These are phyloP conservation scores for Euglossa dilemma DNA, from an alignment of 1,140 invertebrate species.

Conservation along the genomic window DNA sequence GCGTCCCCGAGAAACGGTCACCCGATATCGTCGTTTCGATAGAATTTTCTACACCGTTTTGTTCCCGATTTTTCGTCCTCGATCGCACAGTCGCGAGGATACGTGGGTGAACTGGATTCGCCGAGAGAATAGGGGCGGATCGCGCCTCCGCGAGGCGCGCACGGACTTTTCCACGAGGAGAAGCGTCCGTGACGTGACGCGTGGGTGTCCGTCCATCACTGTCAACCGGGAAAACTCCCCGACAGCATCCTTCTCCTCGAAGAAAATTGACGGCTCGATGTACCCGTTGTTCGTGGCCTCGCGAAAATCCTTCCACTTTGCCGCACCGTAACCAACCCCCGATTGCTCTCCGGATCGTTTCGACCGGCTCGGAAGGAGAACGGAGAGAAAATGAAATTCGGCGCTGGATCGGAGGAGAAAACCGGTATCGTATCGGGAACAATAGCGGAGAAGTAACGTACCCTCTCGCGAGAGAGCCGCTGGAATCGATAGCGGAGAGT, in stretches of 20 bases:
- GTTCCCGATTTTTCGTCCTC: too few relatives aligned
- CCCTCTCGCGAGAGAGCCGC: background rate
- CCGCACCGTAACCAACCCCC: background rate
- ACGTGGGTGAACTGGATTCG: background rate
- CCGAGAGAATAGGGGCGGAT: background rate
- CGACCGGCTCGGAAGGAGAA: background rate
- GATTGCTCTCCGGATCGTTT: background rate
- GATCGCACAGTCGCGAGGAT: background rate
- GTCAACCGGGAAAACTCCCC: slow-evolving; percentile 47
- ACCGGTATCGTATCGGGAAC: background rate
- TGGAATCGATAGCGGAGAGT: slow-evolving; percentile 63
- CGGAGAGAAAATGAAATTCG: background rate
- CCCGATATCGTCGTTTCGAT: too few relatives aligned
- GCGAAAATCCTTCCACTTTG: background rate
- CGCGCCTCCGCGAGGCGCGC: background rate
- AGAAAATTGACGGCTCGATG: slow-evolving; percentile 20
- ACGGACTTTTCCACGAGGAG: slow-evolving; percentile 42
- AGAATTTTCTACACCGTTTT: background rate
- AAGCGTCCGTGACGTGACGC: slow-evolving; percentile 35
- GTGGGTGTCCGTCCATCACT: slow-evolving; percentile 66
- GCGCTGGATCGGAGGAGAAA: background rate
- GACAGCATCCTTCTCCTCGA: background rate
- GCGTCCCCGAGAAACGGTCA: background rate
- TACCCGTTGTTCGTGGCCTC: background rate
- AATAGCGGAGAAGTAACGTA: too few relatives aligned